Percentiles rank a stretch among this genome's conserved stretches.
These are phyloP conservation scores for Gila robusta DNA, from an alignment of 2,797 vertebrate genomes.

Conservation along the genomic window DNA sequence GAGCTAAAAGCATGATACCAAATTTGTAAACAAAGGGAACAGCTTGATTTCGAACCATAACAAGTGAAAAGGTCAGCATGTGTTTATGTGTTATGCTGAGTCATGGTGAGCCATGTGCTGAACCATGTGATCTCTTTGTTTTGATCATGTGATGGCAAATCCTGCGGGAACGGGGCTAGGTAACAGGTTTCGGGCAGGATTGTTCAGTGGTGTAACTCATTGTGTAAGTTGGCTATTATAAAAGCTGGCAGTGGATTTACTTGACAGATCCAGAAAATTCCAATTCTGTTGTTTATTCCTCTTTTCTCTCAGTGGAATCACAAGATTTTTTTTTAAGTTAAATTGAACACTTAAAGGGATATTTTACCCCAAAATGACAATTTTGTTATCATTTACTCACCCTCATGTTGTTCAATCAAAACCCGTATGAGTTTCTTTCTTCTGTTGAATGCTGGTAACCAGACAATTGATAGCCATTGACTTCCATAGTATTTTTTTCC, in stretches of 20 bases:
- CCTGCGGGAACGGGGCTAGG: conserved; percentile 22
- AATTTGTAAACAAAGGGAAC: conserved; percentile 12
- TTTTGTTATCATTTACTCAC: not conserved
- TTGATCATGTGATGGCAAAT: conserved; percentile 57
- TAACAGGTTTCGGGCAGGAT: conserved; percentile 47
- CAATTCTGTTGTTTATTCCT: not conserved
- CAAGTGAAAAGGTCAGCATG: conserved; percentile 18
- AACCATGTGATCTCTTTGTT: conserved; percentile 60
- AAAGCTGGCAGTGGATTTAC: conserved; percentile 27
- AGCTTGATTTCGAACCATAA: conserved; percentile 40
- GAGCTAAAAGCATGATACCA: not conserved
- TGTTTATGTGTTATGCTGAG: conserved; percentile 49
- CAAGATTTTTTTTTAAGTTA: not conserved
- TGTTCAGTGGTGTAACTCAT: conserved; percentile 54
- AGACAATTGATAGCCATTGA: too few species aligned
- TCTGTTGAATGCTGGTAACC: not conserved
- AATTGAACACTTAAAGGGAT: not conserved
- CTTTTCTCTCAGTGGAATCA: not conserved
- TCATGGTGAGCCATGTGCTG: conserved; percentile 53
- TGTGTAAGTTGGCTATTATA: conserved; percentile 53
- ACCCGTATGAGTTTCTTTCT: not conserved
- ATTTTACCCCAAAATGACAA: not conserved
- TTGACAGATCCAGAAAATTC: conserved; percentile 16
- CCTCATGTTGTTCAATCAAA: not conserved
- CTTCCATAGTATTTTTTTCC: too few species aligned